Conservation (phyloP, 2,888 invertebrate genomes). For the Eupsilia transversa region DNA sequence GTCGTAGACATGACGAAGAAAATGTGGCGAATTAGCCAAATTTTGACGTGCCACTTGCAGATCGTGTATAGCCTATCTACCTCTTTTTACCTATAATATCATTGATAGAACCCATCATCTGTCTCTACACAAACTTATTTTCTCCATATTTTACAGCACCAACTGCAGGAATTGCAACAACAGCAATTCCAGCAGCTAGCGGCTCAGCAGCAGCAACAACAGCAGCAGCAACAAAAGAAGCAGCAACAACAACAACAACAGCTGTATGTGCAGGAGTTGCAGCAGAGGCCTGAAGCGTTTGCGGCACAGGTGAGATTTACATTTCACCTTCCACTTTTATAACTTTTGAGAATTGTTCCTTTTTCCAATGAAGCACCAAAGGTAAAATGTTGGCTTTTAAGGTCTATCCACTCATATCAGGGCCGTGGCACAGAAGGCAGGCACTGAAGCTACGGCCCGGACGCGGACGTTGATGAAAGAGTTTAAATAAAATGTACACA, state of each 20-base stretch:
- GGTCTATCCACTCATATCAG: neutral
- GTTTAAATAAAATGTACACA: neutral
- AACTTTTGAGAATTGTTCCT: neutral
- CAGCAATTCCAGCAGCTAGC: conserved; percentile 73
- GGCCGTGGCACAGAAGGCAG: neutral
- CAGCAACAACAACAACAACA: conserved; percentile 78
- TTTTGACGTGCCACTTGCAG: no score
- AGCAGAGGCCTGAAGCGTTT: conserved; percentile 80
- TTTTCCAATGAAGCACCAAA: neutral
- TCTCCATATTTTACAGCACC: conserved; percentile 71
- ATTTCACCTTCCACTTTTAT: neutral
- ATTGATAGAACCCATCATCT: neutral
- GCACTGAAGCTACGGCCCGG: neutral
- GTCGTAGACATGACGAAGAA: no score
- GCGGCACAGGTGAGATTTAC: conserved; percentile 73
- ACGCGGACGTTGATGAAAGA: neutral
- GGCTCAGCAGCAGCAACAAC: conserved; percentile 78
- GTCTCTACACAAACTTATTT: conserved; percentile 61
- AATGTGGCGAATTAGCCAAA: no score
- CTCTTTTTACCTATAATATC: no score
- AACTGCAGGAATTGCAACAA: conserved; percentile 82
- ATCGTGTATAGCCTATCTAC: no score
- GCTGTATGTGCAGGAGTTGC: conserved; percentile 79
- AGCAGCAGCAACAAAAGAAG: conserved; percentile 77
- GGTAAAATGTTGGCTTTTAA: neutral